A percentile compares a stretch with the other conserved stretches of the same genome.
Conservation (phyloP, 2,888 invertebrate species). For the Anticlea derivata region DNA sequence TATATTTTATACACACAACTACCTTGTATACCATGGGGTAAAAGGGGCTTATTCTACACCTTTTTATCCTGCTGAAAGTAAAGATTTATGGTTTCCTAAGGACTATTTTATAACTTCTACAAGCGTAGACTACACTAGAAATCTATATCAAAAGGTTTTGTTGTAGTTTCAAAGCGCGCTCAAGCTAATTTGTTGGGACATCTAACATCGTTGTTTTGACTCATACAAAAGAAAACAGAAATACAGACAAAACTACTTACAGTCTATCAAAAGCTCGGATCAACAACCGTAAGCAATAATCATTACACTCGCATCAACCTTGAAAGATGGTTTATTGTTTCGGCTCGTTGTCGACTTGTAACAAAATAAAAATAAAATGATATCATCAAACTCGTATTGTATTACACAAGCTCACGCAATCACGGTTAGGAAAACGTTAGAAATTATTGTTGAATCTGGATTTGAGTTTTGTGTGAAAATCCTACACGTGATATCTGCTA, state of each 20-base stretch:
- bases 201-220: too few relatives aligned
- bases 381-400: slow-evolving; percentile 74
- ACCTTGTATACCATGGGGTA: too few relatives aligned
- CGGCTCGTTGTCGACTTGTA: slow-evolving; percentile 80
- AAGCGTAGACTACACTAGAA: too few relatives aligned
- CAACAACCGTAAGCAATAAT: slow-evolving; percentile 78
- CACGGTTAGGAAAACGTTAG: slow-evolving; percentile 48
- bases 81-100: too few relatives aligned
- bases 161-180: too few relatives aligned
- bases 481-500: not conserved
- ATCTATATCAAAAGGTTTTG: too few relatives aligned
- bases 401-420: slow-evolving; percentile 74
- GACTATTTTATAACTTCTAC: too few relatives aligned
- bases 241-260: not conserved
- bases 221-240: not conserved
- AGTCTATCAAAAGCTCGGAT: slow-evolving; percentile 39
- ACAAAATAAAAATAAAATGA: slow-evolving; percentile 69
- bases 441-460: slow-evolving; percentile 55
- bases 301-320: slow-evolving; percentile 79
- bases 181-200: too few relatives aligned
- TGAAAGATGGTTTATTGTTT: slow-evolving; percentile 78
- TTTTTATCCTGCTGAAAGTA: too few relatives aligned
- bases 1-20: too few relatives aligned
- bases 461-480: slow-evolving; percentile 1
- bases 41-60: too few relatives aligned